phyloP scores from a whole-genome alignment of 2,113 vertebrate species.

The Carassius auratus region DNA sequence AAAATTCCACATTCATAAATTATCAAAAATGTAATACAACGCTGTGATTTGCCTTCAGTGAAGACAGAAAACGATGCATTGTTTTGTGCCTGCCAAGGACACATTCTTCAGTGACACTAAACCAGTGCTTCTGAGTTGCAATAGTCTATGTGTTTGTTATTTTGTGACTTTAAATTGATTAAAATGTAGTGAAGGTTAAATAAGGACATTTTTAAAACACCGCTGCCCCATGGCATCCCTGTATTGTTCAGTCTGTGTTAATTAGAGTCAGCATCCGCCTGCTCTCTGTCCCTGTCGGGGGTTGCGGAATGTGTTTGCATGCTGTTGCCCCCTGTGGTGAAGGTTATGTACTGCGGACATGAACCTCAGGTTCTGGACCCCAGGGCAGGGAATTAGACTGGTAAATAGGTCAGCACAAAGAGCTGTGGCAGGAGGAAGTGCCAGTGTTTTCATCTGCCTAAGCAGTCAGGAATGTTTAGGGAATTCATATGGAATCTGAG shows the following conservation, averaged over 20 bases:
- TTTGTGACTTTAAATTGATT: neutral
- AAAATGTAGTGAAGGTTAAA: neutral
- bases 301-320: slow-evolving; percentile 19
- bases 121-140: neutral
- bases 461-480: neutral
- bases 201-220: slow-evolving; percentile 20
- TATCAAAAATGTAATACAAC: too few relatives aligned
- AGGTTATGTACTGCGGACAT: slow-evolving; percentile 28
- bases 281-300: slow-evolving; percentile 14
- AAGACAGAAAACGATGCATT: neutral
- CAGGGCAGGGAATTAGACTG: slow-evolving; percentile 14
- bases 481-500: slow-evolving; percentile 10
- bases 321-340: slow-evolving; percentile 56
- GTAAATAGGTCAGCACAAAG: slow-evolving; percentile 32
- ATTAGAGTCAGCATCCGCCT: slow-evolving; percentile 24
- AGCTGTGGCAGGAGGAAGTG: slow-evolving; percentile 2
- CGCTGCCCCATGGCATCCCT: neutral
- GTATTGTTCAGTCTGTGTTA: slow-evolving; percentile 18
- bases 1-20: too few relatives aligned
- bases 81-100: neutral
- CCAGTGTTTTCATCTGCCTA: slow-evolving; percentile 28
- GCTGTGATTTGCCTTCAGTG: neutral
- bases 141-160: neutral
- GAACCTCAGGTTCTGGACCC: slow-evolving; percentile 11
- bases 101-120: neutral